These are phyloP conservation scores for Agrochola lychnidis DNA, from an alignment of 2,888 invertebrate species.

Conservation along the genomic window DNA sequence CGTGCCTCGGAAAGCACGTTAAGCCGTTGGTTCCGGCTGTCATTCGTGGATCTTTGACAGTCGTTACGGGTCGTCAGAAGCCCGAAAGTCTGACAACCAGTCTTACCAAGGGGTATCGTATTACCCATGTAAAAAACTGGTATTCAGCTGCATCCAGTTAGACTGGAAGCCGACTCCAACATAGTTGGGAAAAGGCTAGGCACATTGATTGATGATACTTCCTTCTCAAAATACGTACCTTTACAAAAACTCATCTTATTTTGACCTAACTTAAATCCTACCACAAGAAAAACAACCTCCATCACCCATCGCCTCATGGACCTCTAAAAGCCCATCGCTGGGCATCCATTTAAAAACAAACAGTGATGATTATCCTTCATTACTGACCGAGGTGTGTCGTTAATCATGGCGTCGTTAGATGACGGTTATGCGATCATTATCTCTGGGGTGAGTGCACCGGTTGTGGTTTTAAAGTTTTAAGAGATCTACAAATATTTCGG, in stretches of 20 bases:
- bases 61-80: no score
- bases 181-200: no score
- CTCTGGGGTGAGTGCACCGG: slow-evolving; percentile 57
- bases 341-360: slow-evolving; percentile 78
- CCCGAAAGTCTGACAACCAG: no score
- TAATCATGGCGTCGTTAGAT: slow-evolving; percentile 80
- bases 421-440: slow-evolving; percentile 77
- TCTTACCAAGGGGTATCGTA: no score
- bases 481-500: background rate
- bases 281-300: background rate
- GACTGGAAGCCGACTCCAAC: no score
- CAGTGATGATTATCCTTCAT: slow-evolving; percentile 87
- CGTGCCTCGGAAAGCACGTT: no score
- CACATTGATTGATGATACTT: no score
- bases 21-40: no score
- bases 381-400: slow-evolving; percentile 82
- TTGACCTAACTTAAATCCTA: background rate
- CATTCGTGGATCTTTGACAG: no score
- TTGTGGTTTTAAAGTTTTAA: slow-evolving; percentile 25
- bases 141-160: no score
- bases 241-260: background rate
- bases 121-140: no score
- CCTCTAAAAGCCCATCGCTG: slow-evolving; percentile 55
- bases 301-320: slow-evolving; percentile 10
- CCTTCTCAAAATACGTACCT: background rate